Percentiles rank a stretch among this genome's conserved stretches.
Evolutionary conservation across 2,888 invertebrate species (phyloP).

Genomic region (Apodemia mormo): DNA sequence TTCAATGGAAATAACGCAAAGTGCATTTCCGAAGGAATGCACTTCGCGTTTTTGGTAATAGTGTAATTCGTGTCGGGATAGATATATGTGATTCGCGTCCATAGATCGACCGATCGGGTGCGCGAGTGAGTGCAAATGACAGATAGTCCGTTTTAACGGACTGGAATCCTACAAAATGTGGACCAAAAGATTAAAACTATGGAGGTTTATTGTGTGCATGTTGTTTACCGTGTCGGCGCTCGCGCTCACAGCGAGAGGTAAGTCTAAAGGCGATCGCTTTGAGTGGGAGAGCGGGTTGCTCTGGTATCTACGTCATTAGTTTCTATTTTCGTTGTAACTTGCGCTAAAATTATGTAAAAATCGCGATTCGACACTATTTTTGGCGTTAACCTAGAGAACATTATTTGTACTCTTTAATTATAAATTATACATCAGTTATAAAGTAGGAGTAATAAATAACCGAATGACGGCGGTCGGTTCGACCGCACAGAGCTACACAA

Average conservation of each 20-base stretch:
- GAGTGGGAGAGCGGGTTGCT: slow-evolving; percentile 39
- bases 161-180: slow-evolving; percentile 75
- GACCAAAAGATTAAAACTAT: slow-evolving; percentile 75
- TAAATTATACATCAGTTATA: neutral
- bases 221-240: slow-evolving; percentile 70
- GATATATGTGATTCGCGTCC: slow-evolving; percentile 58
- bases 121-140: slow-evolving; percentile 81
- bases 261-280: slow-evolving; percentile 46
- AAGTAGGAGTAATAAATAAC: slow-evolving; percentile 11
- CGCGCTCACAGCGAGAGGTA: slow-evolving; percentile 72
- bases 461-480: slow-evolving; percentile 3
- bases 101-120: slow-evolving; percentile 74
- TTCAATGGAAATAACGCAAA: slow-evolving; percentile 61
- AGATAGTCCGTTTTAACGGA: slow-evolving; percentile 72
- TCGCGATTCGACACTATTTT: slow-evolving; percentile 78
- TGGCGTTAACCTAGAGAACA: slow-evolving; percentile 69
- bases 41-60: slow-evolving; percentile 50
- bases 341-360: slow-evolving; percentile 83
- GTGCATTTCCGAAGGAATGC: slow-evolving; percentile 63
- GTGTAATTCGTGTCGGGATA: slow-evolving; percentile 57
- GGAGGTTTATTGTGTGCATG: slow-evolving; percentile 78
- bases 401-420: slow-evolving; percentile 5
- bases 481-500: slow-evolving; percentile 68
- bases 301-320: slow-evolving; percentile 69
- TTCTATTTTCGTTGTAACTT: slow-evolving; percentile 79